Base-by-base conservation (phyloP, 2,113 vertebrate genomes). In the Cynoglossus semilaevis region DNA sequence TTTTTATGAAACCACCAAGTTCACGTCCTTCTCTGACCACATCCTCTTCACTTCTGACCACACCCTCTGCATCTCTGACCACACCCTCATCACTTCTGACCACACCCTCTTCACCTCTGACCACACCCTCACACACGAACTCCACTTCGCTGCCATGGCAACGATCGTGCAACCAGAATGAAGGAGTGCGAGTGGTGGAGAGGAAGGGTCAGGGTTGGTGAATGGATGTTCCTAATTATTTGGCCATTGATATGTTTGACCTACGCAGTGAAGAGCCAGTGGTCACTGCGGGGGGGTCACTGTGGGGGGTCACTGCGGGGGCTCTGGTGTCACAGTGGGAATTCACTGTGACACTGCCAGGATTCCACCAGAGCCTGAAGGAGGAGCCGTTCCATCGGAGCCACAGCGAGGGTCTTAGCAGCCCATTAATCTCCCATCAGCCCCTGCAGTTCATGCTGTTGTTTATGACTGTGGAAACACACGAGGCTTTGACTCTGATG, bases 191-290 rank as follows among this genome's bases (percentile, higher is more conserved):
- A 57, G 73, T 34, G 45, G 65, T 45, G 38, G 38, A 11, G 59
- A 43, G 54, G 38, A 8, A 13, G 51, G 40, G 45, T 38, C 69
- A 65, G 76, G 3, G 41, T 50, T 34, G 70, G 63, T 72, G 72
- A 79, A 73, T 75, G 75, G 73, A 83, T 84, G 84, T 79, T 76
- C 75, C 71, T 10, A 16, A 55, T 71, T 36, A 64, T 48, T 55
- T 15, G 56, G 76, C 75, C 61, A 78, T 67, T 69, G 86, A 90
- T 90, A 85, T 53, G 72, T 83, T 82, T 90, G 90, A 91, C 88
- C 90, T 86, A 81, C 79, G 85, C 63, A 76, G 77, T 72, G 70
- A 81, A 83, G n/a, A 76, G 67, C 1, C 44, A 73, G 67, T 12
- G 72, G 46, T 44, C 56, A 61, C 74, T 55, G 34, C n/a, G n/a